Base-by-base conservation (phyloP, 2,888 invertebrate genomes). In the Hydraecia micacea region DNA sequence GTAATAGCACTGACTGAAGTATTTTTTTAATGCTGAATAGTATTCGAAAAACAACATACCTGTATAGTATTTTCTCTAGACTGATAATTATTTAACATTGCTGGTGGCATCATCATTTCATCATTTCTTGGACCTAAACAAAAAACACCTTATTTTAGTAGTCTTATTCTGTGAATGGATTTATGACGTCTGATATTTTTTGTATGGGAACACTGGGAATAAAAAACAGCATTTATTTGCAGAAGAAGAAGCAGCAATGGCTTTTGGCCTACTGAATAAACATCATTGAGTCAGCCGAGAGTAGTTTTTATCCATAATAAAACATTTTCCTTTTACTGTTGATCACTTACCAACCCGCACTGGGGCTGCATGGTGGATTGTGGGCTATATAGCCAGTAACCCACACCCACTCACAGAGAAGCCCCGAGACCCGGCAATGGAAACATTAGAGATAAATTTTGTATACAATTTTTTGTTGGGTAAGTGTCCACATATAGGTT, bases 51-150 rank as follows among this genome's bases (percentile, higher is more conserved):
- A 21, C n/a, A 58, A 76, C 73, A 15, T 92, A 98, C 98, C 97
- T 99, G 98, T 91, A 99, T 99, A 28, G 98, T 98, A 90, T 98
- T 99, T 94, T 99, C 98, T 90, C 98, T 97, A 1, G 97, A 97
- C 73, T 97, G 97, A 96, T 87, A 98, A 95, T 91, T 97, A 91
- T 94, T 97, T 97, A 91, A 89, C 93, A 94, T 93, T 13, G 90
- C 93, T 49, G 92, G 96, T 80, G 92, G 93, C 92, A 95, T 93
- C 92, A 95, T 93, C 15, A 90, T 90, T 3, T 95, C 95, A 32
- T 96, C 95, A 62, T 90, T 90, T 85, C 93, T 91, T 4, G 93
- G 93, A 58, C 88, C 91, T 91, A 36, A 62, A 70, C 70, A 76
- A 83, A 58, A 67, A 77, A 21, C 0, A 69, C 4, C 7, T 15